phyloP scores from a whole-genome alignment of 35 echinoderm and acorn worm species.

The Lytechinus variegatus region DNA sequence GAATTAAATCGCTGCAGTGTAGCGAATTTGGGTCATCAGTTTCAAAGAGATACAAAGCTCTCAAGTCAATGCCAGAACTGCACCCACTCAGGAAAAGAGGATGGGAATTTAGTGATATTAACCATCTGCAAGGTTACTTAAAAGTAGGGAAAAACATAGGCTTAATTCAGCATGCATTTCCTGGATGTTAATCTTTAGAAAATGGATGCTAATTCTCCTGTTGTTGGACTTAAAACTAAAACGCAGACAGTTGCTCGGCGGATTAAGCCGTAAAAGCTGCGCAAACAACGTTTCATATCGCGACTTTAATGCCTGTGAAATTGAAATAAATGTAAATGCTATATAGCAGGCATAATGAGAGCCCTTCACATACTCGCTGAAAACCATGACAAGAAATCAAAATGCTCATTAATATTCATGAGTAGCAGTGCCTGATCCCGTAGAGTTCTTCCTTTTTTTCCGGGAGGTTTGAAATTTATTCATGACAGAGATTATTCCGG shows the following conservation, averaged over 20 bases:
- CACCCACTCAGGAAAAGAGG: background rate
- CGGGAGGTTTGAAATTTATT: conserved; percentile 23
- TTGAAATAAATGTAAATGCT: background rate
- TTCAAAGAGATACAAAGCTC: background rate
- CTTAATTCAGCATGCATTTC: background rate
- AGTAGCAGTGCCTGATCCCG: background rate
- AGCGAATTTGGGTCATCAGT: background rate
- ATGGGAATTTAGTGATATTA: background rate
- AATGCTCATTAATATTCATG: conserved; percentile 26
- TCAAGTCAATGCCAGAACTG: background rate
- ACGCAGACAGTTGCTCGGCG: background rate
- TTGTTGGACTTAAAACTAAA: background rate
- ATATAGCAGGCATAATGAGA: background rate
- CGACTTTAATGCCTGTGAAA: background rate
- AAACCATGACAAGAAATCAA: background rate
- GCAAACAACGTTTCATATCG: background rate
- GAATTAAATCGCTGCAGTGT: background rate
- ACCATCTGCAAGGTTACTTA: background rate
- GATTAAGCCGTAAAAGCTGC: background rate
- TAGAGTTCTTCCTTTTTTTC: background rate
- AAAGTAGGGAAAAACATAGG: background rate
- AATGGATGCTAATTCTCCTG: background rate
- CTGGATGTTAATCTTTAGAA: conserved; percentile 12
- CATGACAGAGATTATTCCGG: conserved; percentile 24
- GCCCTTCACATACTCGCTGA: background rate